These are phyloP conservation scores for Samia ricini DNA, from an alignment of 1,140 invertebrate species.

Conservation along the genomic window DNA sequence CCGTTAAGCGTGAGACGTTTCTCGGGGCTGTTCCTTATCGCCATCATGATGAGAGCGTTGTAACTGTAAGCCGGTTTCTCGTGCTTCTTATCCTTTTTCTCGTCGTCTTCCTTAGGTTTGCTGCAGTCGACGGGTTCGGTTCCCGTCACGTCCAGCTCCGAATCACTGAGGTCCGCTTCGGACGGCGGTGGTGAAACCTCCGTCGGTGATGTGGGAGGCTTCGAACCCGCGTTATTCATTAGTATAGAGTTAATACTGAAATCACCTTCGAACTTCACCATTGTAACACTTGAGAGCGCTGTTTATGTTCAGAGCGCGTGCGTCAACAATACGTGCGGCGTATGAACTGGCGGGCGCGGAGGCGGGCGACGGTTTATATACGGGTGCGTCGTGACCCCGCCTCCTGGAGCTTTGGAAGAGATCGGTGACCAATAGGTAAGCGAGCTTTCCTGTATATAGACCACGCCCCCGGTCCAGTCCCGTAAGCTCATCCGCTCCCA, in stretches of 20 bases:
- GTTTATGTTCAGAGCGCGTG: slow-evolving; percentile 34
- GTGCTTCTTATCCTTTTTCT: slow-evolving; percentile 81
- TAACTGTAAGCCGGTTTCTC: slow-evolving; percentile 99
- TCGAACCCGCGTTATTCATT: slow-evolving; percentile 54
- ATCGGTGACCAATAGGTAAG: slow-evolving; percentile 34
- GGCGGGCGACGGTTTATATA: slow-evolving; percentile 59
- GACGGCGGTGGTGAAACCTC: slow-evolving; percentile 48
- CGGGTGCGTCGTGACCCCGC: slow-evolving; percentile 33
- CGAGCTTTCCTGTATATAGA: slow-evolving; percentile 59
- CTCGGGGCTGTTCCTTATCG: slow-evolving; percentile 95
- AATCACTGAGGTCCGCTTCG: slow-evolving; percentile 76
- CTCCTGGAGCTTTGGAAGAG: slow-evolving; percentile 36
- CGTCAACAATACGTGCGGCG: slow-evolving; percentile 45
- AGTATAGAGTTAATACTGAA: slow-evolving; percentile 73
- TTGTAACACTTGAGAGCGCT: slow-evolving; percentile 55
- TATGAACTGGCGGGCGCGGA: slow-evolving; percentile 62
- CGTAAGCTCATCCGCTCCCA: slow-evolving; percentile 25
- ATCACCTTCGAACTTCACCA: slow-evolving; percentile 75
- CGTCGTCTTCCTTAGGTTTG: slow-evolving; percentile 64
- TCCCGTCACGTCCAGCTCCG: slow-evolving; percentile 88
- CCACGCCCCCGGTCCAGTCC: slow-evolving; percentile 32
- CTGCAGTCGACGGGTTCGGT: slow-evolving; percentile 84
- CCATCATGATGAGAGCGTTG: slow-evolving; percentile 99
- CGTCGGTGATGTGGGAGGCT: slow-evolving; percentile 56
- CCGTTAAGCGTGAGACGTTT: slow-evolving; percentile 98